Conservation (phyloP, 2,797 vertebrate genomes). For the Pseudomugil gertrudae region DNA sequence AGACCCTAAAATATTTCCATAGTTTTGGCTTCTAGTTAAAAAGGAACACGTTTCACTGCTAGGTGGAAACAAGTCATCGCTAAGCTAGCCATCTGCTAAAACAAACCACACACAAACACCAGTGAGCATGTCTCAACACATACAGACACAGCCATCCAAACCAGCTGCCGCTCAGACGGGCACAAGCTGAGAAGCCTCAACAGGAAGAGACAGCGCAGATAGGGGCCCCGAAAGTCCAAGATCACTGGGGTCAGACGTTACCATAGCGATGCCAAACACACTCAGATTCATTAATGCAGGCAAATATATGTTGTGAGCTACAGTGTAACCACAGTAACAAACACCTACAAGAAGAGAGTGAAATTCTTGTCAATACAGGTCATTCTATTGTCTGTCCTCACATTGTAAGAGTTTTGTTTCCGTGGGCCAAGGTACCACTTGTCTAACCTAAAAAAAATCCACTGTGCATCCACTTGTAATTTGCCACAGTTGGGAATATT, state of each 20-base stretch:
- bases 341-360: slow-evolving; percentile 7
- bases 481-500: not conserved
- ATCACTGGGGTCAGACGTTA: slow-evolving; percentile 49
- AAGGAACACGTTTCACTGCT: not conserved
- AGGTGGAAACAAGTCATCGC: slow-evolving; percentile 30
- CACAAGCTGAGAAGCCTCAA: slow-evolving; percentile 36
- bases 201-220: slow-evolving; percentile 28
- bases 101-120: slow-evolving; percentile 34
- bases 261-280: slow-evolving; percentile 52
- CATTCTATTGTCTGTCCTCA: slow-evolving; percentile 1
- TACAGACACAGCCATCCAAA: slow-evolving; percentile 44
- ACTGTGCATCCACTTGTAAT: not conserved
- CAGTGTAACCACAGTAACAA: slow-evolving; percentile 44
- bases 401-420: not conserved
- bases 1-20: not conserved
- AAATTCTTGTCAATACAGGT: slow-evolving; percentile 7
- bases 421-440: too few species aligned
- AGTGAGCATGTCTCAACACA: slow-evolving; percentile 64
- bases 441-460: too few species aligned
- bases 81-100: slow-evolving; percentile 49
- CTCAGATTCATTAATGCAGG: slow-evolving; percentile 33
- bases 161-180: slow-evolving; percentile 50
- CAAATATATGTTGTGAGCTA: slow-evolving; percentile 38
- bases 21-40: not conserved
- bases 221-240: slow-evolving; percentile 62